Evolutionary conservation across 2,797 vertebrate genomes (phyloP), one percentile per base, ranked within the genome.

Genomic region (Hippoglossus hippoglossus): DNA sequence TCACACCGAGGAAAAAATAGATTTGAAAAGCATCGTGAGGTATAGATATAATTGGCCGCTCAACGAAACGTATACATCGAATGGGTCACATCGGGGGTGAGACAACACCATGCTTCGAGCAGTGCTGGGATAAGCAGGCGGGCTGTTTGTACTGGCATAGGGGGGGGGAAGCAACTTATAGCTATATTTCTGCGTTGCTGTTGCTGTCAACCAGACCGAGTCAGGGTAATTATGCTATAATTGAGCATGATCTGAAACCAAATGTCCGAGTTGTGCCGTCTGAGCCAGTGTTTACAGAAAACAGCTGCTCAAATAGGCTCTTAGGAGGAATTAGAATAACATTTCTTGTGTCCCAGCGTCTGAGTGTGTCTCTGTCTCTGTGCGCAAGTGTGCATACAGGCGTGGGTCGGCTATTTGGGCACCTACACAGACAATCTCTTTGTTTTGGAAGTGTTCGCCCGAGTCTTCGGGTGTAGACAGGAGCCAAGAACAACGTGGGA

Each of bases 351-450:
- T 89, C 77, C 72, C 68, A 83, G 72, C 58, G 67, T 80, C 82
- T 84, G 67, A 85, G 89, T 87, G 73, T 53, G 73, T 84, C 80
- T 87, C 81, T 83, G 83, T 83, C 79, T 89, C 15, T 31, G 75
- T 82, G 83, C 81, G 85, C 79, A 77, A 87, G 86, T 86, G 87
- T 80, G 86, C 74, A 66, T 88, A 77, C 71, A 76, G 86, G 90
- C 79, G 86, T 89, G 85, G 90, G 86, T 60, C 81, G 83, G 84
- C 81, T 81, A 63, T 92, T 91, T 92, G 91, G 90, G 91, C 88
- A 92, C 87, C 89, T 83, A 89, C 87, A 94, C 92, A 95, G 90
- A 94, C 90, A 90, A 92, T 93, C 86, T 93, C 93, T 94, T 94
- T 95, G 93, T 94, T 91, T 94, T 93, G 90, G 89, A 94, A 89